phyloP scores from a whole-genome alignment of 2,797 vertebrate species.

The Capromys pilorides region DNA sequence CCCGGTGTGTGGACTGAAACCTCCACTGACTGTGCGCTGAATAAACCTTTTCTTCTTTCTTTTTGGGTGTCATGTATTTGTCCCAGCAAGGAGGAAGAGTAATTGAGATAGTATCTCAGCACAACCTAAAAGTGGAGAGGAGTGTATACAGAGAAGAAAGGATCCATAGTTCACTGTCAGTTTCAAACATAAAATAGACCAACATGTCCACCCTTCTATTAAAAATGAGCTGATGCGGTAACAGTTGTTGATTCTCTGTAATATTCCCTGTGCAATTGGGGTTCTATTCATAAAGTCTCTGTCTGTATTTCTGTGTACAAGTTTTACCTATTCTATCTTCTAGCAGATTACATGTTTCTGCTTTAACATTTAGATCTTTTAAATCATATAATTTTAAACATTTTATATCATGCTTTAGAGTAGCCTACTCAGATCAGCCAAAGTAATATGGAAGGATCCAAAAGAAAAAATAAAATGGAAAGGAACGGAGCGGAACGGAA shows the following conservation, averaged over 20 bases:
- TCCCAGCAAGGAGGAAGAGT: too few species aligned
- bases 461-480: background rate
- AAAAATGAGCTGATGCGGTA: background rate
- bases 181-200: background rate
- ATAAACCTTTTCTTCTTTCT: too few species aligned
- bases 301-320: background rate
- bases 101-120: background rate
- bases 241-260: background rate
- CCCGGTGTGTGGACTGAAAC: too few species aligned
- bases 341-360: background rate
- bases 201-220: background rate
- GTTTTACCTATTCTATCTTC: background rate
- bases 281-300: background rate
- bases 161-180: background rate
- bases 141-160: background rate
- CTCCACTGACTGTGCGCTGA: too few species aligned
- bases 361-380: background rate
- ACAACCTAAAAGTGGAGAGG: background rate
- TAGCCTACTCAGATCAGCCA: background rate
- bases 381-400: background rate
- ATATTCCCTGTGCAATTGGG: background rate
- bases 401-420: constrained; percentile 40
- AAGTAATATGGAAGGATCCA: background rate
- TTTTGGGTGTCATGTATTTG: too few species aligned
- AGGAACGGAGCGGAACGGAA: background rate